Conservation (phyloP, 1,140 invertebrate species). For the Xylocopa sonorina region DNA sequence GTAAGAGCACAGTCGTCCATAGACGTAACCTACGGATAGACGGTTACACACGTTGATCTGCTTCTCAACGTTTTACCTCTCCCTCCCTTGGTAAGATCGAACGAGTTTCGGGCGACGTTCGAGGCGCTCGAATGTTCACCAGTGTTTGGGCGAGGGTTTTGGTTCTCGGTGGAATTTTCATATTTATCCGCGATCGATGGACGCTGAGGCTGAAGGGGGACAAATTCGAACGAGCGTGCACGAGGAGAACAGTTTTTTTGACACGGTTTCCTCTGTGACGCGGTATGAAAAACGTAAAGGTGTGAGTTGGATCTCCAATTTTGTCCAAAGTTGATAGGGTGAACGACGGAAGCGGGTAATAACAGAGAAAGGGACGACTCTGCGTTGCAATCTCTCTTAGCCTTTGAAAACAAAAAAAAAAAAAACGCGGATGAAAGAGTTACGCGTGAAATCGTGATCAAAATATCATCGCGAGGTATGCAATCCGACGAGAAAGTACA, state of each 20-base stretch:
- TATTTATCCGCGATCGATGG: background rate
- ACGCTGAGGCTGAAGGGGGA: background rate
- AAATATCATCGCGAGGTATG: background rate
- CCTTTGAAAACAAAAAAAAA: too few species aligned
- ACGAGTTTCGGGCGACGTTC: background rate
- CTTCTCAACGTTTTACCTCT: background rate
- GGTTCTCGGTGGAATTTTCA: background rate
- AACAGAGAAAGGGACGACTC: too few species aligned
- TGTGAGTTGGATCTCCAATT: background rate
- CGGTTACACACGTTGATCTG: conserved; percentile 1
- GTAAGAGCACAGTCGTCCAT: conserved; percentile 22
- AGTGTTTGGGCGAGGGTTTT: background rate
- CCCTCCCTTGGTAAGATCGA: background rate
- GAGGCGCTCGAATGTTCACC: background rate
- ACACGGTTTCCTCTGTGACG: background rate
- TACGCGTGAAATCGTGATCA: too few species aligned
- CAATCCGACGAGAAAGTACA: too few species aligned
- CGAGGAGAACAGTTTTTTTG: background rate
- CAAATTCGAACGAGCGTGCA: background rate
- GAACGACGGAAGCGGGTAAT: background rate
- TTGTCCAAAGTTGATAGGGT: background rate
- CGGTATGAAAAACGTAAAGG: background rate
- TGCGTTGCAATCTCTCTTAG: too few species aligned
- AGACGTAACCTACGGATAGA: conserved; percentile 9
- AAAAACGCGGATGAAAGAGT: too few species aligned